These are phyloP conservation scores for Hoplias malabaricus DNA, from an alignment of 2,113 vertebrate species.

Conservation along the genomic window DNA sequence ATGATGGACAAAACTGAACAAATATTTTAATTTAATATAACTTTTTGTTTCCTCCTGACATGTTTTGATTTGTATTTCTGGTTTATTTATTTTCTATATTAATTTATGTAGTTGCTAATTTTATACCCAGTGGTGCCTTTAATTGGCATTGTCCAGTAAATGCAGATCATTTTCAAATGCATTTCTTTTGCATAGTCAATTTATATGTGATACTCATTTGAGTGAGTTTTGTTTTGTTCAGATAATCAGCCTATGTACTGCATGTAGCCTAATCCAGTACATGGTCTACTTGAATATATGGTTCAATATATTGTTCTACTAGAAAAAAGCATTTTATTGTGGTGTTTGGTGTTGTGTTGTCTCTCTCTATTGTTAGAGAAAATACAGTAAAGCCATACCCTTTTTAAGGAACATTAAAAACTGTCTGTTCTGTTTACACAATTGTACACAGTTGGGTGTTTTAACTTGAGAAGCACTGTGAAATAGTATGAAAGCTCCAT, in stretches of 20 bases:
- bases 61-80: constrained; percentile 54
- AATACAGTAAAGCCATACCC: too few species aligned
- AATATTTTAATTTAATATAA: neutral
- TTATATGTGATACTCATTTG: neutral
- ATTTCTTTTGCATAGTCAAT: neutral
- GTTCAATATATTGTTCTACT: too few species aligned
- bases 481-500: too few species aligned
- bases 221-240: neutral
- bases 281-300: too few species aligned
- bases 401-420: too few species aligned
- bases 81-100: constrained; percentile 47
- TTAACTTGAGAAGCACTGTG: too few species aligned
- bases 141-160: too few species aligned
- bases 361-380: too few species aligned
- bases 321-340: neutral
- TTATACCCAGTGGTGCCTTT: constrained; percentile 9
- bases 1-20: neutral
- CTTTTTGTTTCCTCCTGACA: neutral
- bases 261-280: too few species aligned
- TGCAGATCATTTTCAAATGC: neutral
- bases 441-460: too few species aligned
- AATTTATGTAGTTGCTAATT: constrained; percentile 5
- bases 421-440: too few species aligned
- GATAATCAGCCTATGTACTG: neutral
- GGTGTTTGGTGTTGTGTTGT: too few species aligned